phyloP scores from a whole-genome alignment of 2,797 vertebrate species.

The Argyrosomus regius region DNA sequence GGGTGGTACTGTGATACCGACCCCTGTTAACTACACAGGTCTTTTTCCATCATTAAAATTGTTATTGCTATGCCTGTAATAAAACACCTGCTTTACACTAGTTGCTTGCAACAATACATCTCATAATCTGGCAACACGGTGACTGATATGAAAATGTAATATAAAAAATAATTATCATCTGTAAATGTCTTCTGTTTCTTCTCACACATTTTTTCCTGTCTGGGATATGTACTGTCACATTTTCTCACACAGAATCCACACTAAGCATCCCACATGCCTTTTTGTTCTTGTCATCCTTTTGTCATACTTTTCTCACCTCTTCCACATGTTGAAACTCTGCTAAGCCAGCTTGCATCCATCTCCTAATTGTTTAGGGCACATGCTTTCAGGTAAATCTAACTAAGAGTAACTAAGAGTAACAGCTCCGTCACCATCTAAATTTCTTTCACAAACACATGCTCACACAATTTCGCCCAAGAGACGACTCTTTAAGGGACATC shows the following conservation, averaged over 20 bases:
- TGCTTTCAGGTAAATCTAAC: slow-evolving; percentile 16
- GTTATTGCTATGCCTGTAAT: background rate
- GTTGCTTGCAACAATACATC: background rate
- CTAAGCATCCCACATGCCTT: background rate
- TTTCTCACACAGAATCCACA: slow-evolving; percentile 30
- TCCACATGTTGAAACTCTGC: slow-evolving; percentile 5
- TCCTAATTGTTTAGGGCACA: slow-evolving; percentile 6
- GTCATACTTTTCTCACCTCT: slow-evolving; percentile 10
- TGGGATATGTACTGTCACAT: background rate
- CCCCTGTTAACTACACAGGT: slow-evolving; percentile 12
- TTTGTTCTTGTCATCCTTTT: slow-evolving; percentile 20
- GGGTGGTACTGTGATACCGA: slow-evolving; percentile 12
- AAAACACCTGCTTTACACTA: background rate
- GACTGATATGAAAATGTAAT: slow-evolving; percentile 8
- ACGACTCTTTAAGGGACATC: background rate
- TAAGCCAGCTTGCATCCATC: background rate
- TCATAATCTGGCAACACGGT: slow-evolving; percentile 1
- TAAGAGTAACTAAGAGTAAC: background rate
- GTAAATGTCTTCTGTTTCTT: slow-evolving; percentile 5
- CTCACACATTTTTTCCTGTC: background rate
- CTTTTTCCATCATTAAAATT: slow-evolving; percentile 4
- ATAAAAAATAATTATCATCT: background rate
- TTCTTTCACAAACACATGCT: slow-evolving; percentile 27
- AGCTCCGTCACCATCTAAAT: slow-evolving; percentile 15
- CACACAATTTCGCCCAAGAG: slow-evolving; percentile 9